Evolutionary conservation across 2,113 vertebrate genomes (phyloP), one percentile per base, ranked within the genome.

Genomic region (Butorides virescens): DNA sequence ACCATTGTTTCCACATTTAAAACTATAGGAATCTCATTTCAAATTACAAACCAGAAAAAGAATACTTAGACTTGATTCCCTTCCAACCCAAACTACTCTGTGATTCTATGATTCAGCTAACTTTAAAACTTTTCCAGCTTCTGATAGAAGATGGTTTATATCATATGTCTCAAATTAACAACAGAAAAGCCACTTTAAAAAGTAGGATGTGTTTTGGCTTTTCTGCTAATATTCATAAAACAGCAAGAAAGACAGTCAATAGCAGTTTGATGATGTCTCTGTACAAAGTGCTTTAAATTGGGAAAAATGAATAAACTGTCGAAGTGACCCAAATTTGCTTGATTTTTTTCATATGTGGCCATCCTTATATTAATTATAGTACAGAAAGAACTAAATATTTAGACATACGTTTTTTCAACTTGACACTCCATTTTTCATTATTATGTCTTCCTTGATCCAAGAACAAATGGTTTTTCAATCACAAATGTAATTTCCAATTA

Each of bases 121-220:
- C 92, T 89, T 85, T 44, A 92, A 95, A 96, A 68, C n/a, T 89
- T 91, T 91, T 84, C 85, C 79, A 88, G 49, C 77, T 88, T 94
- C 91, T 95, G 80, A 79, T 91, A 89, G 86, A 93, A 68, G 44
- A 76, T 39, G n/a, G 65, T 94, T 70, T 50, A 15, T 89, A 55
- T 80, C 32, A 44, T 61, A 9, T 93, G 71, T 90, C 36, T 91
- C 86, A 83, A 90, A 89, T 94, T 88, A 92, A 44, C 34, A 93
- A 27, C 23, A 93, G 56, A 86, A 88, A 91, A 82, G 47, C 67
- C 73, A 47, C 80, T 95, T 63, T 87, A 65, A 52, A 68, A 96
- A 83, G 39, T 62, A 55, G 49, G 86, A 74, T 84, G 30, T 84
- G 59, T 85, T 81, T 74, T 56, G 46, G 42, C 55, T 86, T 92